A percentile compares a stretch with the other conserved stretches of the same genome.
phyloP scores from a whole-genome alignment of 2,888 invertebrate species.

The Drosophila kambysellisi region DNA sequence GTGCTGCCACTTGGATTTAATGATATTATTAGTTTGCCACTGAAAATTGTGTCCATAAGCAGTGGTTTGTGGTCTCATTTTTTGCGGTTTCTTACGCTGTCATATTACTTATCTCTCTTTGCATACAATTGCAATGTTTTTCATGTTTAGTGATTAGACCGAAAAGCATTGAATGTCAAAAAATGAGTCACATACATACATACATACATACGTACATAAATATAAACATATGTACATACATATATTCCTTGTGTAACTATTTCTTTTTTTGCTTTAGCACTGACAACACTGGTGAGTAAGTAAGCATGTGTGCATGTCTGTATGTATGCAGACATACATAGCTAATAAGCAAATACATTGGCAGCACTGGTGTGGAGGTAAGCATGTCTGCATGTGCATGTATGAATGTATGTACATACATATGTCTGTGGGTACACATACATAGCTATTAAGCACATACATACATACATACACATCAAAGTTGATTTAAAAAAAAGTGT shows the following conservation, averaged over 20 bases:
- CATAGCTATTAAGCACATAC: too few relatives aligned
- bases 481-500: background rate
- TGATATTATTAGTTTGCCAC: conserved; percentile 6
- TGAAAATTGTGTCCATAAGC: conserved; percentile 2
- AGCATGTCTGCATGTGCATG: too few relatives aligned
- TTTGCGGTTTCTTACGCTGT: background rate
- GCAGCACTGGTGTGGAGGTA: too few relatives aligned
- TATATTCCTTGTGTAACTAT: background rate
- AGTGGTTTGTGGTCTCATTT: conserved; percentile 8
- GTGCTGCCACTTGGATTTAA: background rate
- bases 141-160: background rate
- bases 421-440: too few relatives aligned
- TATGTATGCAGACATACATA: background rate
- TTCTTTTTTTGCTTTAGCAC: background rate
- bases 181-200: too few relatives aligned
- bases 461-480: background rate
- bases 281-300: background rate
- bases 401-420: too few relatives aligned
- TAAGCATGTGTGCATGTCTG: background rate
- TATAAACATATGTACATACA: background rate
- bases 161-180: background rate
- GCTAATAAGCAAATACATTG: background rate
- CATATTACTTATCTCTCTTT: background rate
- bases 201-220: background rate
- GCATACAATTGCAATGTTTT: conserved; percentile 1